Percentiles rank a stretch among this genome's conserved stretches.
Conservation (phyloP, 2,113 vertebrate species). For the Dasyurus viverrinus region DNA sequence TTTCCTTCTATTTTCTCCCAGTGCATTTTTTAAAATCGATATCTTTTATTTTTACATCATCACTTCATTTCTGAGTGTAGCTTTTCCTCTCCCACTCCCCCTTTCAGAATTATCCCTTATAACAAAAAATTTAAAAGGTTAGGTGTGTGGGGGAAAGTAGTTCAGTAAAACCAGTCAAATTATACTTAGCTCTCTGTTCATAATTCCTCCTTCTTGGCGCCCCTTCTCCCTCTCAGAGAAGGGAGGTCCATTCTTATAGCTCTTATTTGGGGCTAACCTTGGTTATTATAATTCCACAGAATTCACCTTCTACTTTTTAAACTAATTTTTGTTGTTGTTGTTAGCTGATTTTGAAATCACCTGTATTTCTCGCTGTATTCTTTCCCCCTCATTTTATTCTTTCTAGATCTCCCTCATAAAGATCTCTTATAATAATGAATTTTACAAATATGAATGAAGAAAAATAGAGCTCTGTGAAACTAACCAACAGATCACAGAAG, state of each 20-base stretch:
- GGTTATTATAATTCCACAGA: neutral
- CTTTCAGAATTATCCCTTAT: neutral
- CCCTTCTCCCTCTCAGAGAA: neutral
- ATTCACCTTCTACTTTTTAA: neutral
- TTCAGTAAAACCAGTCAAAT: neutral
- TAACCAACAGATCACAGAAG: neutral
- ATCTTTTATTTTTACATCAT: neutral
- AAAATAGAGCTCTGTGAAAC: neutral
- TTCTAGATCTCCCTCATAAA: neutral
- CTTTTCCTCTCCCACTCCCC: neutral
- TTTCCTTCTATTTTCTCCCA: neutral
- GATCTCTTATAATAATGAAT: neutral
- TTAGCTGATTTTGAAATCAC: neutral
- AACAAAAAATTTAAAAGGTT: neutral
- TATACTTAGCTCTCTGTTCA: neutral
- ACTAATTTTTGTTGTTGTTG: neutral
- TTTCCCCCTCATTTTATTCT: neutral
- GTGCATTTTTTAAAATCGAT: neutral
- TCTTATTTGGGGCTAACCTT: neutral
- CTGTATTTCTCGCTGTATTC: neutral
- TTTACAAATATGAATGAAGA: neutral
- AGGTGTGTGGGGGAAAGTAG: neutral
- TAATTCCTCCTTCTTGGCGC: no score
- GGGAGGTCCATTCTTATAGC: neutral
- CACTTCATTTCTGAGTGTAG: neutral